These are phyloP conservation scores for Dasypus novemcinctus DNA, from an alignment of 2,113 vertebrate species.

Conservation along the genomic window DNA sequence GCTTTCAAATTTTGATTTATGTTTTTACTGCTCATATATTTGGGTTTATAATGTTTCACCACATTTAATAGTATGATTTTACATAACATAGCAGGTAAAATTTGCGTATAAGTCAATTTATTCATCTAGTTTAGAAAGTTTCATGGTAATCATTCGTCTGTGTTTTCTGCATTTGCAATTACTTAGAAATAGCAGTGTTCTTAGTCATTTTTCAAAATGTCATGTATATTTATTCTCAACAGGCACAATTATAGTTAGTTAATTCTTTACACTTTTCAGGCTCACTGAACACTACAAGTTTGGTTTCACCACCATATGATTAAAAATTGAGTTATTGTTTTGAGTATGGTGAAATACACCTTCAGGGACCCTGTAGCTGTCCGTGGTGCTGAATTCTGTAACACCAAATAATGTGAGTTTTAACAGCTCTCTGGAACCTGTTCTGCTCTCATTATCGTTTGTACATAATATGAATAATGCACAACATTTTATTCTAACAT, in stretches of 20 bases:
- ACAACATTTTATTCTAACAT: not conserved
- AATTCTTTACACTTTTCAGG: not conserved
- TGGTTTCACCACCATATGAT: not conserved
- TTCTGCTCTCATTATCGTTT: not conserved
- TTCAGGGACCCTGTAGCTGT: not conserved
- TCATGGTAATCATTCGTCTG: not conserved
- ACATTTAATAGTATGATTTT: not conserved
- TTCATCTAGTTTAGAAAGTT: not conserved
- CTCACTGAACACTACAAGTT: not conserved
- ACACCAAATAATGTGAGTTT: not conserved
- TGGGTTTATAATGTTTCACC: not conserved
- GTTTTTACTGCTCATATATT: not conserved
- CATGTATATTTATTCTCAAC: not conserved
- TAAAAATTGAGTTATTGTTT: not conserved
- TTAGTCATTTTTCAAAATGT: not conserved
- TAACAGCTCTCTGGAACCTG: not conserved
- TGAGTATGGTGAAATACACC: fast-evolving
- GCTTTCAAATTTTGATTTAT: not conserved
- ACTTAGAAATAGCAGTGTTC: not conserved
- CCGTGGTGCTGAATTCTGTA: slow-evolving; percentile 53
- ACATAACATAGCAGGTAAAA: not conserved
- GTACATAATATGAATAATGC: not conserved
- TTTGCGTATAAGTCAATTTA: not conserved
- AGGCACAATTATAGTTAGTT: not conserved
- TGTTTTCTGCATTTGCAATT: not conserved